Percentiles rank a stretch among this genome's conserved stretches.
Conservation (phyloP, 2,113 vertebrate genomes). For the Lethenteron camtschaticum region DNA sequence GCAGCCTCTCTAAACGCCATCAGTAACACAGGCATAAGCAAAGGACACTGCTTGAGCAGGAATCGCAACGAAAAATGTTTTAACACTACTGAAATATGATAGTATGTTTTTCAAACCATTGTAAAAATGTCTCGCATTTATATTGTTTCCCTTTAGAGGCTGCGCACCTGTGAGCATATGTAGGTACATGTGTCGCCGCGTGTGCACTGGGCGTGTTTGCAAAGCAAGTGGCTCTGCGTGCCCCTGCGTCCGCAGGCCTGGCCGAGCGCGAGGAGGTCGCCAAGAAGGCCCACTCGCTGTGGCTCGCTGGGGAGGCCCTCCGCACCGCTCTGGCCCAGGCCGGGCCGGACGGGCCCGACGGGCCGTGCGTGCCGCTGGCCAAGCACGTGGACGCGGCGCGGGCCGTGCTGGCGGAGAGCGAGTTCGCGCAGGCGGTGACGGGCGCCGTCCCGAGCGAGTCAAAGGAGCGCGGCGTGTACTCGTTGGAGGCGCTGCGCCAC, state of each 20-base stretch:
- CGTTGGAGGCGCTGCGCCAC: slow-evolving; percentile 53
- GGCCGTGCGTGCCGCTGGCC: slow-evolving; percentile 40
- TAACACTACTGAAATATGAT: too few species aligned
- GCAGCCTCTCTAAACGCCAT: too few species aligned
- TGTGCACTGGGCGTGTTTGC: too few species aligned
- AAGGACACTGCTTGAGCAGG: too few species aligned
- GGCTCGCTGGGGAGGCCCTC: slow-evolving; percentile 57
- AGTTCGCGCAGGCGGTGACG: slow-evolving; percentile 46
- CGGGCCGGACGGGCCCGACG: slow-evolving; percentile 12
- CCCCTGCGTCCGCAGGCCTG: slow-evolving; percentile 30
- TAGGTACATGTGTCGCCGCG: too few species aligned
- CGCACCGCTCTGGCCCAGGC: slow-evolving; percentile 23
- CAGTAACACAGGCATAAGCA: too few species aligned
- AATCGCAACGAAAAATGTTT: too few species aligned
- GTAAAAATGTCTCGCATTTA: too few species aligned
- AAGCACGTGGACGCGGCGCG: slow-evolving; percentile 34
- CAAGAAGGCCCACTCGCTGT: slow-evolving; percentile 68
- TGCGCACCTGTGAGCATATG: too few species aligned
- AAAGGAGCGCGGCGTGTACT: slow-evolving; percentile 55
- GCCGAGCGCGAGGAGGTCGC: slow-evolving; percentile 60
- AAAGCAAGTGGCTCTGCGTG: neutral
- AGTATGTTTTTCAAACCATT: too few species aligned
- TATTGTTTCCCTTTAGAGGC: too few species aligned
- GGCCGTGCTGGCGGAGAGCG: slow-evolving; percentile 33
- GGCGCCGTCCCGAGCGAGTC: slow-evolving; percentile 48